Percentiles rank a stretch among this genome's conserved stretches.
Evolutionary conservation across 2,888 invertebrate genomes (phyloP).

Genomic region (Galerucella pusilla): DNA sequence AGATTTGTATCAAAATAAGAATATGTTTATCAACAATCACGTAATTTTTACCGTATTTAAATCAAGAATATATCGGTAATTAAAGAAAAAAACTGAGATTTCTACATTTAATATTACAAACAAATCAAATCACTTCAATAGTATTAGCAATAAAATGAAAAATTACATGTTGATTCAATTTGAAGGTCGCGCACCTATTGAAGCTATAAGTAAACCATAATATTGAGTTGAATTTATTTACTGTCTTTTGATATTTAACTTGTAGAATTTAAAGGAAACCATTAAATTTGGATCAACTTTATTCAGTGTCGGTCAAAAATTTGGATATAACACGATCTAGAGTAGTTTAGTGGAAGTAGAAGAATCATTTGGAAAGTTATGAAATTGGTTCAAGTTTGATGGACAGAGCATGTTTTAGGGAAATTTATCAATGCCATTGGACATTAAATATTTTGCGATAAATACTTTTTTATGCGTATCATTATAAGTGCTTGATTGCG

Average conservation of each 20-base stretch:
- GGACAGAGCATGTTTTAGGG: too few relatives aligned
- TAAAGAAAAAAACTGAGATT: slow-evolving; percentile 9
- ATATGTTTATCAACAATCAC: too few relatives aligned
- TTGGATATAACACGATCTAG: too few relatives aligned
- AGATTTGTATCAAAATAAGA: too few relatives aligned
- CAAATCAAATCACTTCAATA: slow-evolving; percentile 33
- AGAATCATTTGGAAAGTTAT: too few relatives aligned
- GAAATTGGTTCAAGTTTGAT: too few relatives aligned
- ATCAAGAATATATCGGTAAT: slow-evolving; percentile 12
- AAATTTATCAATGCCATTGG: not conserved
- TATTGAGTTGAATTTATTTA: not conserved
- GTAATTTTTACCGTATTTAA: too few relatives aligned
- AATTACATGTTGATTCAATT: slow-evolving; percentile 29
- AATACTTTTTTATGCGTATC: not conserved
- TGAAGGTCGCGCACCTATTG: slow-evolving; percentile 23
- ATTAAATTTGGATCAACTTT: not conserved
- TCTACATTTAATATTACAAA: slow-evolving; percentile 12
- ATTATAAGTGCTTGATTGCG: slow-evolving; percentile 15
- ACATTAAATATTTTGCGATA: slow-evolving; percentile 4
- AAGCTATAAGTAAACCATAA: not conserved
- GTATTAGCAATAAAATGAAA: slow-evolving; percentile 32
- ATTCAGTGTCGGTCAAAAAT: too few relatives aligned
- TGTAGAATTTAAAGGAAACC: not conserved
- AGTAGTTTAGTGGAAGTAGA: too few relatives aligned
- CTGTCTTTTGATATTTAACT: not conserved